Conservation (phyloP, 2,797 vertebrate species). For the Sternotherus odoratus region DNA sequence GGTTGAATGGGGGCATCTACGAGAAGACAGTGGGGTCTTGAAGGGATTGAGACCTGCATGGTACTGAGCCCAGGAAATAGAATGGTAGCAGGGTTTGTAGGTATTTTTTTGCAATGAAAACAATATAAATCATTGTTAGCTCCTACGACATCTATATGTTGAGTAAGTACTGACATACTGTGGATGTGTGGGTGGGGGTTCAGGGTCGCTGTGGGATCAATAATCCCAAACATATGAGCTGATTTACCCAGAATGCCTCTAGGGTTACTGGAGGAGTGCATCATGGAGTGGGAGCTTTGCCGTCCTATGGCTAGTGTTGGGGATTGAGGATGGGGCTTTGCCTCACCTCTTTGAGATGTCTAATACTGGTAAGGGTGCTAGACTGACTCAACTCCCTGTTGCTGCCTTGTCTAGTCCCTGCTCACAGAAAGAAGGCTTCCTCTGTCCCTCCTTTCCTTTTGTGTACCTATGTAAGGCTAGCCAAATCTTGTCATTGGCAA, state of each 20-base stretch:
- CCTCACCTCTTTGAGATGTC: not conserved
- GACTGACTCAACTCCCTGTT: not conserved
- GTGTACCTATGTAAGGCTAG: fast-evolving
- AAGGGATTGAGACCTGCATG: not conserved
- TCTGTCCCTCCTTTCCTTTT: fast-evolving
- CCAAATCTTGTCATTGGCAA: not conserved
- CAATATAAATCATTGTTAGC: not conserved
- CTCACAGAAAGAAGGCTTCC: not conserved
- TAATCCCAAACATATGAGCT: not conserved
- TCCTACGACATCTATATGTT: not conserved
- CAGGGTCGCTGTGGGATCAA: not conserved
- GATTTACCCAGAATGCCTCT: not conserved
- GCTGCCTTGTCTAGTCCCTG: not conserved
- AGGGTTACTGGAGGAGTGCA: not conserved
- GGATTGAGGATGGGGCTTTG: not conserved
- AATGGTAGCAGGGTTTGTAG: not conserved
- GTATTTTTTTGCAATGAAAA: not conserved
- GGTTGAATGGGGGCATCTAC: not conserved
- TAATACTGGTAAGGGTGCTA: not conserved
- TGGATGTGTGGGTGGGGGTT: not conserved
- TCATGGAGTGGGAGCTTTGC: not conserved
- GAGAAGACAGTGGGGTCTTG: not conserved
- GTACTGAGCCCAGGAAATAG: not conserved
- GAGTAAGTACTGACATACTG: not conserved
- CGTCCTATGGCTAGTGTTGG: not conserved